Evolutionary conservation across 2,797 vertebrate species (phyloP), one percentile per base, ranked within the genome.

Genomic region (Sebastes paucispinis): DNA sequence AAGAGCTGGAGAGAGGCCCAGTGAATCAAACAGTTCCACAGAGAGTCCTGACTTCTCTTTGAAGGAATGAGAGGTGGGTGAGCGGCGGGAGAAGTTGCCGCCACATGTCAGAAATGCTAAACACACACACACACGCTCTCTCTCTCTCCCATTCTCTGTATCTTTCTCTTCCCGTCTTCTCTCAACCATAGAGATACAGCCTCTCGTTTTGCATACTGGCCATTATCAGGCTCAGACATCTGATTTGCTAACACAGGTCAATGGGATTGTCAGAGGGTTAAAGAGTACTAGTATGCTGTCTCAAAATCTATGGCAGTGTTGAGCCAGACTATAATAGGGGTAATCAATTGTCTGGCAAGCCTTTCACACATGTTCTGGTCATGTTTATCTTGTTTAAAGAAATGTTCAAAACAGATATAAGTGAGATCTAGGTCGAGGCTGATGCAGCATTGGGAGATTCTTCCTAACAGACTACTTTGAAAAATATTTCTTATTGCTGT

Each of bases 1-100:
- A 95, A 6, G 55, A 75, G 93, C 96, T 95, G 93, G 95, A 95
- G 93, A 91, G 90, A 89, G 93, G 94, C 57, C 93, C 94, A 91
- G 63, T 81, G 80, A 86, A 87, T 87, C 75, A 85, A 89, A 89
- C 81, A 62, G 62, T 68, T 83, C 76, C 67, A 71, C 62, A 16
- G 31, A 72, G n/a, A 75, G 71, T 65, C 78, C 52, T 24, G 69
- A 80, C 62, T 69, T n/a, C 22, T 69, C 34, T 67, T 60, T 20
- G 75, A 32, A 77, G 25, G 55, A 72, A 47, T 8, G 25, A 76
- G 55, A 74, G 2, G 27, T 54, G 9, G n/a, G 5, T 52, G 50
- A 1, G 12, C 27, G 25, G 24, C 20, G 31, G 60, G 22, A 55
- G 69, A 70, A 29, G n/a, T 58, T 57, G 18, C 34, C 12, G n/a